Evolutionary conservation across 2,888 invertebrate genomes (phyloP), one percentile per base, ranked within the genome.

Genomic region (Pharmacophagus antenor): DNA sequence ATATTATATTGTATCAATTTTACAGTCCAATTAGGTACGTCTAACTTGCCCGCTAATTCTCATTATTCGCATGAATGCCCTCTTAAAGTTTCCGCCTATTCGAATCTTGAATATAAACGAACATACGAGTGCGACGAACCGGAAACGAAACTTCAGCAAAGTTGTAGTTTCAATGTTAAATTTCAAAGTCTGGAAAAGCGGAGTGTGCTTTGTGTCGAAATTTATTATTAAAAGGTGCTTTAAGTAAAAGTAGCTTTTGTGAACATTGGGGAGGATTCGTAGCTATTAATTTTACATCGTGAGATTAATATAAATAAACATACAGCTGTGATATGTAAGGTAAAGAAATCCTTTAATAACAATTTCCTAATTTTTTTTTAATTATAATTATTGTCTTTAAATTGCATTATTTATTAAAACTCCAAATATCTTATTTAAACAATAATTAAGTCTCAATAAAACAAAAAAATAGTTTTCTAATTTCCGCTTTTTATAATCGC

Each of bases 81-180:
- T n/a, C 55, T 48, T 48, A 12, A 55, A 55, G 55, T 55, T 55
- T 48, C 25, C 47, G 23, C 42, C 56, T 49, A 56, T 56, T 56
- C 49, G 49, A 51, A 31, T 51, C 46, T 58, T 58, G 23, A 58
- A 47, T 52, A 51, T 58, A 46, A 51, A 58, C 23, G 51, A 51
- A 58, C 44, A 37, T 46, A 46, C 20, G 48, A 49, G 51, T 52
- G 44, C 44, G 15, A 18, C 46, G 57, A 58, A 51, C 44, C 51
- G 57, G 44, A 58, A 52, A 52, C 31, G 31, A 58, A 58, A 58
- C 51, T 58, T 52, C 8, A 46, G 31, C 31, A 27, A 57, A 46
- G 46, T 52, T 46, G 37, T 58, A 58, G 57, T 58, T 58, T 58
- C 57, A 51, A 46, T 58, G 57, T 51, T 58, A 51, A 58, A 57